Percentiles rank a stretch among this genome's conserved stretches.
Conservation (phyloP, 2,888 invertebrate species). For the Rhabditophanes sp. region DNA sequence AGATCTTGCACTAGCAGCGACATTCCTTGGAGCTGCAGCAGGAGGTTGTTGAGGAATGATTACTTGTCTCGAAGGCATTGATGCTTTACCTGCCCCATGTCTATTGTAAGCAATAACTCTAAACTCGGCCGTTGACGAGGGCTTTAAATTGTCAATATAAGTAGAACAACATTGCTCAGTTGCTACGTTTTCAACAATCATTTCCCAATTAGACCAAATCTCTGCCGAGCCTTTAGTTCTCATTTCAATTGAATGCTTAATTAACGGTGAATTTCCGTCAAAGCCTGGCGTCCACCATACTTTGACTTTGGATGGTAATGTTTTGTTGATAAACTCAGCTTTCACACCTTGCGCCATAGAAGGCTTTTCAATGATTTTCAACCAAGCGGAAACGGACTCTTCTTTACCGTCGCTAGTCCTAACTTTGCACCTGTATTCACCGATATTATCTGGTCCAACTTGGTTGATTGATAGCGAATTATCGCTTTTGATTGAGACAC, state of each 20-base stretch:
- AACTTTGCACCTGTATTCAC: slow-evolving; percentile 76
- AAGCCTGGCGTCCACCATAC: slow-evolving; percentile 87
- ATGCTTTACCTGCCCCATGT: slow-evolving; percentile 81
- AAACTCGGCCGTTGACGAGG: slow-evolving; percentile 87
- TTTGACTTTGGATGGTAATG: slow-evolving; percentile 58
- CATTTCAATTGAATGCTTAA: slow-evolving; percentile 76
- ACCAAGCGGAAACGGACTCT: slow-evolving; percentile 56
- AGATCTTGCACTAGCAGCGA: slow-evolving; percentile 81
- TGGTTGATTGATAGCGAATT: slow-evolving; percentile 30
- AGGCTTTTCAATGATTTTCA: slow-evolving; percentile 82
- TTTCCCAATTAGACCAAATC: slow-evolving; percentile 38
- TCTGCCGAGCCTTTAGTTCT: slow-evolving; percentile 58
- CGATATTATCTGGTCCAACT: slow-evolving; percentile 60
- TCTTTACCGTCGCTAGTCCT: slow-evolving; percentile 76
- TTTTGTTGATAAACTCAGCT: slow-evolving; percentile 63
- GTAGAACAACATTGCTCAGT: slow-evolving; percentile 24
- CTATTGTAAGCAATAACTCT: slow-evolving; percentile 87
- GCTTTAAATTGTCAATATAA: slow-evolving; percentile 60
- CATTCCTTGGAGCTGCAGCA: slow-evolving; percentile 72
- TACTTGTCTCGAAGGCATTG: slow-evolving; percentile 67
- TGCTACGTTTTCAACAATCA: slow-evolving; percentile 56
- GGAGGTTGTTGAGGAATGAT: slow-evolving; percentile 81
- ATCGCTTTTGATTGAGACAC: slow-evolving; percentile 15
- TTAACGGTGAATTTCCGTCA: slow-evolving; percentile 85
- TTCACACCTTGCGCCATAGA: slow-evolving; percentile 74